Conservation (phyloP, 2,797 vertebrate species). For the Danio tinwini region DNA sequence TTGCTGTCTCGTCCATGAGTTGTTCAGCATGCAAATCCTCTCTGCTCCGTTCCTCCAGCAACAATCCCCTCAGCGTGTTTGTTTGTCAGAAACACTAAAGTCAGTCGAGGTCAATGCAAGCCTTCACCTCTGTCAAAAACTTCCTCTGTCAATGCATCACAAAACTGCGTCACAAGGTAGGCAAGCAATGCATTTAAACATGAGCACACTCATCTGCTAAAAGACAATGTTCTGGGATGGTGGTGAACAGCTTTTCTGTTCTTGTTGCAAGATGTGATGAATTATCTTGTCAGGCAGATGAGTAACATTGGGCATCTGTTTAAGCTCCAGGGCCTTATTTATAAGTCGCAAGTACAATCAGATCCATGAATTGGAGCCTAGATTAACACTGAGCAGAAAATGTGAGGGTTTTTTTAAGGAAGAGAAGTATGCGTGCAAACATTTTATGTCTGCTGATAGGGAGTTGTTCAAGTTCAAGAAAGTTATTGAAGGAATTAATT, state of each 20-base stretch:
- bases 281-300: slow-evolving; percentile 26
- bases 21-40: slow-evolving; percentile 29
- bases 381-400: not conserved
- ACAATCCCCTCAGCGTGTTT: slow-evolving; percentile 7
- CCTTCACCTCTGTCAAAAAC: slow-evolving; percentile 4
- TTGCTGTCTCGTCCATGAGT: slow-evolving; percentile 15
- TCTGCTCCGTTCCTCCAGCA: slow-evolving; percentile 36
- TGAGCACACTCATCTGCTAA: not conserved
- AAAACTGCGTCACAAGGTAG: not conserved
- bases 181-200: slow-evolving; percentile 17
- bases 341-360: not conserved
- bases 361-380: not conserved
- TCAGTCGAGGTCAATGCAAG: slow-evolving; percentile 27
- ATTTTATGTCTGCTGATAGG: not conserved
- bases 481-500: not conserved
- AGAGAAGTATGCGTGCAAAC: not conserved
- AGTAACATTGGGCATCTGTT: slow-evolving; percentile 36
- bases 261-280: slow-evolving; percentile 24
- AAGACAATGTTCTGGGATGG: not conserved
- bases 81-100: slow-evolving; percentile 44
- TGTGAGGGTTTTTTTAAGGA: not conserved
- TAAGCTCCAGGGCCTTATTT: slow-evolving; percentile 29
- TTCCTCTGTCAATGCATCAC: slow-evolving; percentile 2
- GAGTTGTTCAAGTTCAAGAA: not conserved
- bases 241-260: slow-evolving; percentile 2